phyloP scores from a whole-genome alignment of 2,888 invertebrate species.

The Eupithecia inturbata region DNA sequence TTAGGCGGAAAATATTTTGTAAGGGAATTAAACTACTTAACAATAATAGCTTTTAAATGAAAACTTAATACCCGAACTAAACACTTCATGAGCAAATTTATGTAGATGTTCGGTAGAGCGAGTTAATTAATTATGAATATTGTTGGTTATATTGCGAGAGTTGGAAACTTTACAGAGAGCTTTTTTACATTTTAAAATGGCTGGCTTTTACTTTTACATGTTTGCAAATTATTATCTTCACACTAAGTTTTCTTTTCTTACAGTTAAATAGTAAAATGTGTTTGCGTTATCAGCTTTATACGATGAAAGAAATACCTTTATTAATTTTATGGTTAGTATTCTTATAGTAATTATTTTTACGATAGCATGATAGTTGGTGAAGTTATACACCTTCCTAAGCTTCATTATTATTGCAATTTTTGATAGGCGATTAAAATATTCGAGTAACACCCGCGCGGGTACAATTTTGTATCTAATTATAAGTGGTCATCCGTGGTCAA shows the following conservation, averaged over 20 bases:
- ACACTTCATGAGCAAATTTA: conserved; percentile 17
- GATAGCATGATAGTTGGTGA: background rate
- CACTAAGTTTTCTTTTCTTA: conserved; percentile 20
- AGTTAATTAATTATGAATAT: conserved; percentile 20
- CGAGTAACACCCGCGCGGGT: background rate
- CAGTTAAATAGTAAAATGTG: conserved; percentile 4
- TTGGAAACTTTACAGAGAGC: conserved; percentile 24
- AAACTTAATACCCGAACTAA: background rate
- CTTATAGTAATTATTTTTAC: background rate
- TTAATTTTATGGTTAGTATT: background rate
- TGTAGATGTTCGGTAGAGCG: conserved; percentile 18
- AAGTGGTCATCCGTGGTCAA: no score
- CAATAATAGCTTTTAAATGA: background rate
- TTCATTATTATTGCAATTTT: background rate
- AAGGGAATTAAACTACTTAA: no score
- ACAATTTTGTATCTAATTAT: no score
- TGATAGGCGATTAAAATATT: background rate
- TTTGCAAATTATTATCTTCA: conserved; percentile 32
- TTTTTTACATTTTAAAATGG: conserved; percentile 28
- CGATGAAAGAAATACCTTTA: background rate
- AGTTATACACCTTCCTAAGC: background rate
- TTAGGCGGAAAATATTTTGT: no score
- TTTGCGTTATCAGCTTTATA: background rate
- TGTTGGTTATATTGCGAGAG: conserved; percentile 21
- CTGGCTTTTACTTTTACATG: conserved; percentile 25